Base-by-base conservation (phyloP, 2,113 vertebrate species). In the Oriolus oriolus region DNA sequence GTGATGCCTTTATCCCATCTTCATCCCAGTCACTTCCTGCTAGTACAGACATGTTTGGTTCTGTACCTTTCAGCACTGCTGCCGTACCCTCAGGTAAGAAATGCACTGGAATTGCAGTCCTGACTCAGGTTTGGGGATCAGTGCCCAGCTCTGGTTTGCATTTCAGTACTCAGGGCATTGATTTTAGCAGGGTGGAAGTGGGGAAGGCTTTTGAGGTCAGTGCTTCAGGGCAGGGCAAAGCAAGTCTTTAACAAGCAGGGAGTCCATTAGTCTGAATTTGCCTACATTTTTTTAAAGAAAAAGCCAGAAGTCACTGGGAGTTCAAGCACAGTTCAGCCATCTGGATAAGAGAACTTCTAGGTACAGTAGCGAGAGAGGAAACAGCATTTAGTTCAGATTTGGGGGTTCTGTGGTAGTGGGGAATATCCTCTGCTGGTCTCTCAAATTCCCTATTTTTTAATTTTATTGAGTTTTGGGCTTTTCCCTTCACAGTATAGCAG, bases 61-160 rank as follows among this genome's bases (percentile, higher is more conserved):
- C 98, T 97, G 97, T 98, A 97, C 98, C 99, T 97, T 99, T 99
- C 97, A 98, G 98, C 97, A 98, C 99, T 84, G 98, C 99, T 98
- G 99, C 99, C 93, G 98, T 99, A 98, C 99, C 99, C 99, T 99
- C 99, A 99, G 99, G 99, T 99, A 97, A 97, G 97, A 84, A 92
- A 49, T 33, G 28, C 11, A 0, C 39, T 66, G 75, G 37, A 52
- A 45, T 52, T 16, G 4, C 0, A 3, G 14, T 5, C 64, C 53
- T 7, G 2, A 18, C 33, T 78, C 68, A 26, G 15, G 28, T 75
- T 23, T 70, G 47, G 33, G 28, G 30, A 12, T 56, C 60, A 7
- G 65, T 75, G 87, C 73, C 63, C n/a, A 24, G 54, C 52, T 69
- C 69, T 65, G 78, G 54, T 90, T 84, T 81, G 54, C 30, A 45